Conservation (phyloP, 2,888 invertebrate genomes). For the Rhagium mordax region DNA sequence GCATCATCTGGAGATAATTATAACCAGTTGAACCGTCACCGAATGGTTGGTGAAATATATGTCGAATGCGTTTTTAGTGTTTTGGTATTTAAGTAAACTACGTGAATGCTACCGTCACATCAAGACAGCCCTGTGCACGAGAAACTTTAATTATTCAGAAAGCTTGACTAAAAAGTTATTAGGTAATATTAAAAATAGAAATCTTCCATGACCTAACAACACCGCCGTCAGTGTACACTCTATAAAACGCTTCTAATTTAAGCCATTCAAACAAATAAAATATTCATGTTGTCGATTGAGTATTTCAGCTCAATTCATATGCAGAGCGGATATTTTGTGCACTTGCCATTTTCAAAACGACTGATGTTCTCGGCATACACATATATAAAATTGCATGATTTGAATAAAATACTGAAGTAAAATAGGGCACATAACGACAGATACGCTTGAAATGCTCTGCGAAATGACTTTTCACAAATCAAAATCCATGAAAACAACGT, state of each 20-base stretch:
- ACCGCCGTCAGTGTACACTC: background rate
- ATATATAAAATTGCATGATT: constrained; percentile 60
- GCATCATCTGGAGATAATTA: too few species aligned
- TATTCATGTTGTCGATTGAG: constrained; percentile 54
- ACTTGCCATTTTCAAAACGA: constrained; percentile 60
- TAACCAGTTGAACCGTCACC: too few species aligned
- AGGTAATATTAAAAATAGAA: constrained; percentile 2
- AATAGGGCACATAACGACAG: constrained; percentile 45
- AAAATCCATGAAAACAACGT: constrained; percentile 29
- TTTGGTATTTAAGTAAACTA: too few species aligned
- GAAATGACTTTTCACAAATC: constrained; percentile 32
- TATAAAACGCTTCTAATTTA: constrained; percentile 25
- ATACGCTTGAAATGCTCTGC: constrained; percentile 3
- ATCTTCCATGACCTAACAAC: background rate
- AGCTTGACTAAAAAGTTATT: too few species aligned
- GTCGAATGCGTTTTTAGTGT: too few species aligned
- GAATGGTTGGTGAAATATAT: too few species aligned
- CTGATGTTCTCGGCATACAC: constrained; percentile 59
- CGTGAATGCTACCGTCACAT: too few species aligned
- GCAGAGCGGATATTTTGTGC: constrained; percentile 58
- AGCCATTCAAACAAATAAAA: constrained; percentile 47
- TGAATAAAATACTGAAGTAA: constrained; percentile 59
- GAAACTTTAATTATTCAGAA: too few species aligned
- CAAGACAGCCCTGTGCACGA: too few species aligned
- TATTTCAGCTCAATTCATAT: constrained; percentile 59